phyloP scores from a whole-genome alignment of 2,888 invertebrate genomes.

The Hybos culiciformis region DNA sequence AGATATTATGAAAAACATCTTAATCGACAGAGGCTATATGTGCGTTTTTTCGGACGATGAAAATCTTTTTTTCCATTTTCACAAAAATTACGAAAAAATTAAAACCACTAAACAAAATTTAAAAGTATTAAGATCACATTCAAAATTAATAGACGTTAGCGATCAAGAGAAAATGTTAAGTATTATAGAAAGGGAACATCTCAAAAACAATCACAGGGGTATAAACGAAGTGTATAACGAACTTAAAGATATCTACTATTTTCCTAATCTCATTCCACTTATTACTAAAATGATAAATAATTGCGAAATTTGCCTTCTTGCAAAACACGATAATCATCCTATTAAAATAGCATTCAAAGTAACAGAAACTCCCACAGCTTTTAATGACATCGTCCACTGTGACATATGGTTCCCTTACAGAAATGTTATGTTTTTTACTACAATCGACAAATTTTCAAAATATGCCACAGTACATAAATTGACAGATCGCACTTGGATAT shows the following conservation, averaged over 20 bases:
- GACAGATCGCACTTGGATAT: background rate
- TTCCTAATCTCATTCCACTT: background rate
- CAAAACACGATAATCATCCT: conserved; percentile 5
- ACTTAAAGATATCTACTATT: background rate
- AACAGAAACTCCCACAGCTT: background rate
- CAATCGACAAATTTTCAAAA: conserved; percentile 3
- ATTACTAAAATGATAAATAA: conserved; percentile 1
- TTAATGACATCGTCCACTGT: conserved; percentile 3
- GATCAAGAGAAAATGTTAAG: background rate
- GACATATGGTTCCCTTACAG: conserved; percentile 4
- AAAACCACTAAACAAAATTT: conserved; percentile 1
- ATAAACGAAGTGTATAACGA: conserved; percentile 3
- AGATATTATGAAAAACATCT: too few relatives aligned
- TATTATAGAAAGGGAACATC: background rate
- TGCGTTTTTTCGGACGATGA: too few relatives aligned
- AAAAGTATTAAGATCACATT: conserved; percentile 6
- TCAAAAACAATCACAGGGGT: conserved; percentile 1
- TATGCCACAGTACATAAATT: background rate
- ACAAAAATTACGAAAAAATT: too few relatives aligned
- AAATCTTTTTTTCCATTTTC: too few relatives aligned
- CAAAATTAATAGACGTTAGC: background rate
- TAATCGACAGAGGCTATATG: too few relatives aligned
- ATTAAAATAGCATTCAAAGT: background rate
- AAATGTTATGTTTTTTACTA: conserved; percentile 4
- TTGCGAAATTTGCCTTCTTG: background rate